Evolutionary conservation across 2,888 invertebrate genomes (phyloP), one percentile per base, ranked within the genome.

Genomic region (Drosophila kambysellisi): DNA sequence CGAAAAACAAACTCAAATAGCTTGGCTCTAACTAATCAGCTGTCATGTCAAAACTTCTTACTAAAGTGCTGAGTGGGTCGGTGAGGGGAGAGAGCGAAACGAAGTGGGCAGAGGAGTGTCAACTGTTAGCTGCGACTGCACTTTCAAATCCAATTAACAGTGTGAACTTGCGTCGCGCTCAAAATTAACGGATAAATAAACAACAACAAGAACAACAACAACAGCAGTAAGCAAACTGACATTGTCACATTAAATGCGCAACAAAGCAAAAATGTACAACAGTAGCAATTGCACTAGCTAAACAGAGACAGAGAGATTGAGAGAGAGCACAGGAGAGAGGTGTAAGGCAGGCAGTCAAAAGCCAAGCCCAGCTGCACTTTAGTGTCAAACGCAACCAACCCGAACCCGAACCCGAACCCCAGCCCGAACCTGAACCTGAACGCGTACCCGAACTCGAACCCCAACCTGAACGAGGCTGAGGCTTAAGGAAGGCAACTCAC

Each of bases 131-230:
- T 70, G 83, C 80, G 74, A 74, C 59, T 70, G 81, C 82, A 90
- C 90, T 90, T 88, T 88, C 90, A 88, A 88, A 88, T 88, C 90
- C 88, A 88, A 88, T 88, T 88, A 88, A 90, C 87, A 89, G 84
- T 87, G 90, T 86, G 87, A 90, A 90, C 86, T 87, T 87, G 90
- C 83, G 66, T 56, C 67, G 83, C 68, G 80, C 68, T 73, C 73
- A 67, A 86, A 89, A 86, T 85, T 88, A 89, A 85, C 88, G 88
- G 73, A 66, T 76, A 82, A 88, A 86, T 83, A 88, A 82, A 73
- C 62, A 74, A 63, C 74, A 74, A 30, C 63, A 65, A 17, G 56
- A 63, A 30, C 50, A 58, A 3, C 7, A 7, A 0, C 39, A 39
- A 17, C 39, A n/a, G 46, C 46, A 15, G 20, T 63, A 61, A 72